Conservation (phyloP, 2,888 invertebrate genomes). For the Lepetodrilus schrolli region DNA sequence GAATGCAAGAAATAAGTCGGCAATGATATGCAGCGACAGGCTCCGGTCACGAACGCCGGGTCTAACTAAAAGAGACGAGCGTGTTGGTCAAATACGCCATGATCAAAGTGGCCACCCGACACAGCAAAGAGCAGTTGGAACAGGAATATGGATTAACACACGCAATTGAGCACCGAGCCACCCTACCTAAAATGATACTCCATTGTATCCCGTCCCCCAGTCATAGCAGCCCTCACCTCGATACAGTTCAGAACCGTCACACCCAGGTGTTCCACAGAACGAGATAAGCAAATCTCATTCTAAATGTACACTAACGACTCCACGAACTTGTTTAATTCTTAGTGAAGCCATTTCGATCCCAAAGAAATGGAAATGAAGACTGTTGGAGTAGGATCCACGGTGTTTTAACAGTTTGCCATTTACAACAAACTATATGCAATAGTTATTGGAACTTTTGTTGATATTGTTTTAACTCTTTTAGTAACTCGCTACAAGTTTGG, state of each 20-base stretch:
- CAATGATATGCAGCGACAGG: constrained; percentile 22
- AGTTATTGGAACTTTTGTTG: no score
- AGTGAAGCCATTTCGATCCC: no score
- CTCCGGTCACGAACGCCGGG: neutral
- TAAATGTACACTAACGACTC: no score
- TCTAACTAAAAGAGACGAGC: neutral
- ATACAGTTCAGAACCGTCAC: neutral
- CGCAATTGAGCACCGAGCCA: neutral
- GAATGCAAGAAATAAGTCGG: neutral
- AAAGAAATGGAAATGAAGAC: neutral
- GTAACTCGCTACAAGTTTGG: no score
- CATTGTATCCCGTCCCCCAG: neutral
- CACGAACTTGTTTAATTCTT: no score
- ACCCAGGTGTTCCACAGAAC: neutral
- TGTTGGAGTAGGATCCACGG: neutral
- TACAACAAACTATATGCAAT: no score
- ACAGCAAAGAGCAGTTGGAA: neutral
- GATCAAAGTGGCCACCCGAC: neutral
- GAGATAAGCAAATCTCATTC: no score
- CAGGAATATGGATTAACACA: neutral
- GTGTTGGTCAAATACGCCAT: neutral
- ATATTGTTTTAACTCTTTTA: no score
- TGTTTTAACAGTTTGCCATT: neutral
- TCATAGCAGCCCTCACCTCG: neutral
- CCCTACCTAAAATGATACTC: neutral